A percentile compares a stretch with the other conserved stretches of the same genome.
Evolutionary conservation across 2,888 invertebrate species (phyloP).

Genomic region (Cantharis flavilabris): DNA sequence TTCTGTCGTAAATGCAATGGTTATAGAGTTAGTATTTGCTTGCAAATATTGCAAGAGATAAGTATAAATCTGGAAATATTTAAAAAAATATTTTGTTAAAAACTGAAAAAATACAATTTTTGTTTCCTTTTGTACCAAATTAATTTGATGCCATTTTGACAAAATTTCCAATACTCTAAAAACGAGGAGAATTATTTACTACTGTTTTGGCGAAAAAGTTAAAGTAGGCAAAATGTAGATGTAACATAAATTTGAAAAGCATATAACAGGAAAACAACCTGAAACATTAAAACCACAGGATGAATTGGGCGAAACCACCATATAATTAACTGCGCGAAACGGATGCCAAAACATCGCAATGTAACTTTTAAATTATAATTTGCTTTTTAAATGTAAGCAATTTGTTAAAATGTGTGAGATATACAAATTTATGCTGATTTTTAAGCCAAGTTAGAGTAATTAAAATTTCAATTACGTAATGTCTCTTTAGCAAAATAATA

Average conservation of each 20-base stretch:
- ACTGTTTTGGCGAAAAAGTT: neutral
- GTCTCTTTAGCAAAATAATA: neutral
- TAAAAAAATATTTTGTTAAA: too few relatives aligned
- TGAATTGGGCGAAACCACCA: neutral
- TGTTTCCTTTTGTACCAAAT: neutral
- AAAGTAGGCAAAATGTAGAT: neutral
- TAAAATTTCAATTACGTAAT: neutral
- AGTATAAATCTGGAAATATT: too few relatives aligned
- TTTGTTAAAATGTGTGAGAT: neutral
- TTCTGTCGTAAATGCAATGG: too few relatives aligned
- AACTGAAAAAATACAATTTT: too few relatives aligned
- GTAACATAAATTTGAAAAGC: neutral
- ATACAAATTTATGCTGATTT: neutral
- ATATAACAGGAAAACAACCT: neutral
- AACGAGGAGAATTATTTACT: neutral
- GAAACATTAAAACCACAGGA: neutral
- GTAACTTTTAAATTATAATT: neutral
- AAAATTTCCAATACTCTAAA: neutral
- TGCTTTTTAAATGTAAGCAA: neutral
- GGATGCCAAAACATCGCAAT: neutral
- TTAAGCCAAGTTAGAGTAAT: neutral
- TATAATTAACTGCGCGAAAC: neutral
- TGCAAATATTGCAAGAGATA: neutral
- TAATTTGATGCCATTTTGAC: neutral
- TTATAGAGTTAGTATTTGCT: neutral